phyloP scores from a whole-genome alignment of 2,113 vertebrate species.

The Leuciscus idus region DNA sequence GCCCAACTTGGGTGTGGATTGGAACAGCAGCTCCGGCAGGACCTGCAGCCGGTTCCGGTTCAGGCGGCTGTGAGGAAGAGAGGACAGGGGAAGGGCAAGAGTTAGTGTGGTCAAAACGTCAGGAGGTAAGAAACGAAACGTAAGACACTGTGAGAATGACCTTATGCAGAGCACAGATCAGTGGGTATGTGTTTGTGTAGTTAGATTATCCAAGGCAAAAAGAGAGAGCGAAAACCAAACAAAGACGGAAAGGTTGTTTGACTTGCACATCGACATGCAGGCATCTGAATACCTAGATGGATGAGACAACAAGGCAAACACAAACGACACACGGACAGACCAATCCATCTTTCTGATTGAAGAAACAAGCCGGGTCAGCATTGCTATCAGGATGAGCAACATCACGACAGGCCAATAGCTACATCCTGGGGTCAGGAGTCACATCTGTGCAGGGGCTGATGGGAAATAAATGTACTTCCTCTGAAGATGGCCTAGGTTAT shows the following conservation, averaged over 20 bases:
- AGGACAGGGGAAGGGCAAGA: slow-evolving; percentile 41
- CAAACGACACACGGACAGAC: slow-evolving; percentile 34
- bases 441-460: slow-evolving; percentile 49
- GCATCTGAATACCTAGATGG: slow-evolving; percentile 48
- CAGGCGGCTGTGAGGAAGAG: slow-evolving; percentile 81
- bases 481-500: slow-evolving; percentile 58
- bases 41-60: slow-evolving; percentile 97
- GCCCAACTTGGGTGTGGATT: slow-evolving; percentile 93
- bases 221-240: slow-evolving; percentile 36
- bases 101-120: slow-evolving; percentile 46
- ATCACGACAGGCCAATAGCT: slow-evolving; percentile 27
- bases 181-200: slow-evolving; percentile 25
- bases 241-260: slow-evolving; percentile 47
- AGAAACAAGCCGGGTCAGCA: slow-evolving; percentile 46
- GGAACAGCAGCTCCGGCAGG: slow-evolving; percentile 96
- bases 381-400: slow-evolving; percentile 33
- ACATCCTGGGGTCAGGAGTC: slow-evolving; percentile 55
- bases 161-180: slow-evolving; percentile 26
- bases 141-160: slow-evolving; percentile 37
- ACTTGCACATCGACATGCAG: slow-evolving; percentile 52
- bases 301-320: slow-evolving; percentile 44
- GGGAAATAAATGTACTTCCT: slow-evolving; percentile 45
- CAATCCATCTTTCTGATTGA: slow-evolving; percentile 54
- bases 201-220: slow-evolving; percentile 26
- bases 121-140: slow-evolving; percentile 25